A percentile compares a stretch with the other conserved stretches of the same genome.
phyloP scores from a whole-genome alignment of 2,888 invertebrate species.

The Drosophila formosana region DNA sequence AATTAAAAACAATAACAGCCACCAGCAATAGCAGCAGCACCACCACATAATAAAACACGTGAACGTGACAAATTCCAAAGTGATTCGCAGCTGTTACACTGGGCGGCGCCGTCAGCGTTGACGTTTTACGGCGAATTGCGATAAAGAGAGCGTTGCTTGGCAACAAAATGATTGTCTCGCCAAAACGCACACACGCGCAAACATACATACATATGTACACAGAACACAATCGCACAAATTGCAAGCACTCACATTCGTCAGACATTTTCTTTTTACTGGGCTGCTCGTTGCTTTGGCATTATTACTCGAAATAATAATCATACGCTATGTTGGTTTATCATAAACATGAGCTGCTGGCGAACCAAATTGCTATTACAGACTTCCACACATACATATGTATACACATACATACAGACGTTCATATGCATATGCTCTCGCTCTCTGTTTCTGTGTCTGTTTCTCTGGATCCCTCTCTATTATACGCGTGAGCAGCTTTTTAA shows the following conservation, averaged over 20 bases:
- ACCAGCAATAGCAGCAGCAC: conserved; percentile 27
- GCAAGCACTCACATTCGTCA: conserved; percentile 44
- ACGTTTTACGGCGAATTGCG: conserved; percentile 54
- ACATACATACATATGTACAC: conserved; percentile 13
- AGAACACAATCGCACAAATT: neutral
- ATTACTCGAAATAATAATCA: conserved; percentile 78
- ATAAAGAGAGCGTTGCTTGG: conserved; percentile 53
- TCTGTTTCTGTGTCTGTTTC: conserved; percentile 6
- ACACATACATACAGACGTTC: neutral
- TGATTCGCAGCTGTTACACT: conserved; percentile 61
- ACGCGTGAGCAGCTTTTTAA: conserved; percentile 67
- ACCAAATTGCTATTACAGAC: conserved; percentile 6
- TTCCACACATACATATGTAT: conserved; percentile 18
- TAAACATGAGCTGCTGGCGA: conserved; percentile 33
- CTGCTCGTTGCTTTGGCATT: conserved; percentile 40
- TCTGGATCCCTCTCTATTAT: conserved; percentile 10
- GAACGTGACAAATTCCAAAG: conserved; percentile 82
- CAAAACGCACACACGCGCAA: conserved; percentile 2
- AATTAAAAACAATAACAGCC: conserved; percentile 28
- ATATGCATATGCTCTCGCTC: neutral
- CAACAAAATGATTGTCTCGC: conserved; percentile 64
- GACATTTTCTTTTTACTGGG: conserved; percentile 72
- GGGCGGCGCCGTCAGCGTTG: conserved; percentile 42
- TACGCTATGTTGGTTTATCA: conserved; percentile 66
- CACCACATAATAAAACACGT: conserved; percentile 76